These are phyloP conservation scores for Yponomeuta cagnagella DNA, from an alignment of 2,888 invertebrate species.

Conservation along the genomic window DNA sequence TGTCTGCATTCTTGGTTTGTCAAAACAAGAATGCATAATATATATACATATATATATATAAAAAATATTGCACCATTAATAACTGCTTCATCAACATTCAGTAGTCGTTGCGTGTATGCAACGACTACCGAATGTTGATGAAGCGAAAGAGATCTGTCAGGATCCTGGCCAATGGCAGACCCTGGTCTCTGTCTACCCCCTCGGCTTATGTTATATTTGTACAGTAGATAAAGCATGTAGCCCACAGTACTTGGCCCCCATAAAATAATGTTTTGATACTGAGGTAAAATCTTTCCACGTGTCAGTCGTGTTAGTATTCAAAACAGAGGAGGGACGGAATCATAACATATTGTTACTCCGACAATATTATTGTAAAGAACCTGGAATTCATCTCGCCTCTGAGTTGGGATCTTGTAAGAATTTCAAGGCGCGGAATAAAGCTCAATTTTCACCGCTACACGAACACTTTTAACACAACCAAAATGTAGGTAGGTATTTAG, in stretches of 20 bases:
- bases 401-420: neutral
- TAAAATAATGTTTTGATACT: conserved; percentile 6
- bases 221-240: conserved; percentile 36
- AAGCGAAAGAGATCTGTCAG: too few species aligned
- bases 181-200: too few species aligned
- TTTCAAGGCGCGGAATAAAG: neutral
- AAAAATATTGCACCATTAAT: too few species aligned
- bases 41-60: too few species aligned
- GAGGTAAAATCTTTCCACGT: conserved; percentile 26
- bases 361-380: conserved; percentile 7
- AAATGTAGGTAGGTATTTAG: too few species aligned
- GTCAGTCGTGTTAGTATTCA: conserved; percentile 7
- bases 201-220: conserved; percentile 43
- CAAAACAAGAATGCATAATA: too few species aligned
- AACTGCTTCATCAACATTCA: too few species aligned
- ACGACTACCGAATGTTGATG: too few species aligned
- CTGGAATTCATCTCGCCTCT: neutral
- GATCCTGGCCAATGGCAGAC: too few species aligned
- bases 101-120: too few species aligned
- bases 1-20: too few species aligned
- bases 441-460: neutral
- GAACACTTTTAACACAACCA: too few species aligned
- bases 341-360: conserved; percentile 9
- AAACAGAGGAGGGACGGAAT: conserved; percentile 12
- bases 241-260: neutral